Evolutionary conservation across 2,797 vertebrate species (phyloP).

Genomic region (Tamandua tetradactyla): DNA sequence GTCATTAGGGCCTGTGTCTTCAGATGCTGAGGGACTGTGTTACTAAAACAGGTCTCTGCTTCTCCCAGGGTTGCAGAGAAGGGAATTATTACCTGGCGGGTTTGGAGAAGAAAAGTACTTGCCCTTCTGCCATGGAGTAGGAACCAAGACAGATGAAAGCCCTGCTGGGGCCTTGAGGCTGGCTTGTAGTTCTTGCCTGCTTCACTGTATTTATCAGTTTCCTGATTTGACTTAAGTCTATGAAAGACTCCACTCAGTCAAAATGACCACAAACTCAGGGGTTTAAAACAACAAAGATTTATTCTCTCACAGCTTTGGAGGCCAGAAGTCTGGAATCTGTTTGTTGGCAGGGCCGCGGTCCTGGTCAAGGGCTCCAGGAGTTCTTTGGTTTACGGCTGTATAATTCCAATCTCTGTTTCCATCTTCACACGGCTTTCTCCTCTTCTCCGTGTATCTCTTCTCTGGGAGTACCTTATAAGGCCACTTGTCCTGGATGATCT

Average conservation of each 20-base stretch:
- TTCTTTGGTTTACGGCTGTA: too few relatives aligned
- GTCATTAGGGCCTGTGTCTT: not conserved
- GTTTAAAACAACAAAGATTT: too few relatives aligned
- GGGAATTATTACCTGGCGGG: not conserved
- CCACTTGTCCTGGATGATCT: not conserved
- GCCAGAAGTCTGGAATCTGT: too few relatives aligned
- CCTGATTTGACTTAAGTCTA: too few relatives aligned
- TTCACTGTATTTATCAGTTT: not conserved
- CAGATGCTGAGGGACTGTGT: not conserved
- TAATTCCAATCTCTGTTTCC: too few relatives aligned
- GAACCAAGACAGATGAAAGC: not conserved
- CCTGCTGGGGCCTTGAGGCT: not conserved
- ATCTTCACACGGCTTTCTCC: too few relatives aligned
- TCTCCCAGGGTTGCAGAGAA: not conserved
- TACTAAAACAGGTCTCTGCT: conserved; percentile 3
- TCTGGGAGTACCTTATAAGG: not conserved
- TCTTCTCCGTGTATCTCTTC: not conserved
- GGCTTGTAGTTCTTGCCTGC: not conserved
- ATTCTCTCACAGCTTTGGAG: too few relatives aligned
- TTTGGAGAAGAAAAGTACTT: not conserved
- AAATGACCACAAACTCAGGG: not conserved
- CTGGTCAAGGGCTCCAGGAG: too few relatives aligned
- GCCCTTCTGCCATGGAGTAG: not conserved
- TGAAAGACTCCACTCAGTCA: too few relatives aligned
- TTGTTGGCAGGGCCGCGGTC: too few relatives aligned